Base-by-base conservation (phyloP, 2,113 vertebrate genomes). In the Smithornis capensis region DNA sequence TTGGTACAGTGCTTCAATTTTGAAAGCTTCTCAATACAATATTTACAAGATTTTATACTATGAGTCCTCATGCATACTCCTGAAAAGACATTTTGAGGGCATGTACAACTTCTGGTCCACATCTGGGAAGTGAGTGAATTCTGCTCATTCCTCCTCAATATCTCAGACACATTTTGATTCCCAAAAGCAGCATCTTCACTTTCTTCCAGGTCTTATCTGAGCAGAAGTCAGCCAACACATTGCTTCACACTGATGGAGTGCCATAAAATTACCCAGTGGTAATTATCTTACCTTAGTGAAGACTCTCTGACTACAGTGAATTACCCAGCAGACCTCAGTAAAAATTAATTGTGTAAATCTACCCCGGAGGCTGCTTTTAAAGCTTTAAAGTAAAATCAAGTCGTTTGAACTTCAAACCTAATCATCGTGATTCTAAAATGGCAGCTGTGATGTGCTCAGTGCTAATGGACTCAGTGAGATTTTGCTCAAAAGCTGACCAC, bases 401-500 rank as follows among this genome's bases (percentile, higher is more conserved):
- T 96, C 5, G 81, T 93, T 89, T 93, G 90, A 95, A 95, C 88
- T 95, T 97, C 94, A 96, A 93, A 92, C 79, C 83, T 86, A 88
- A 94, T 96, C 85, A 95, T 68, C 1, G 0, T 49, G 75, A 75
- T 92, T 92, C 90, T 92, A 97, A 94, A 95, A 95, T 94, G 92
- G 94, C 86, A 96, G 80, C 90, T 90, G 93, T 28, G 29, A 55
- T 90, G 35, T 42, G 85, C 92, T 92, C 88, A 0, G 0, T 28
- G n/a, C 88, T 95, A 89, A 75, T 35, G 19, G 90, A 93, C 73
- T 90, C 52, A 1, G 40, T 60, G 75, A 88, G 84, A 89, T 83
- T 93, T 93, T 90, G 44, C 89, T 96, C 73, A 82, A 84, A 96
- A 96, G 86, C 90, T 96, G 95, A 96, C 94, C 92, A 90, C 65